A percentile compares a stretch with the other conserved stretches of the same genome.
Evolutionary conservation across 2,888 invertebrate genomes (phyloP).

Genomic region (Acheta domesticus): DNA sequence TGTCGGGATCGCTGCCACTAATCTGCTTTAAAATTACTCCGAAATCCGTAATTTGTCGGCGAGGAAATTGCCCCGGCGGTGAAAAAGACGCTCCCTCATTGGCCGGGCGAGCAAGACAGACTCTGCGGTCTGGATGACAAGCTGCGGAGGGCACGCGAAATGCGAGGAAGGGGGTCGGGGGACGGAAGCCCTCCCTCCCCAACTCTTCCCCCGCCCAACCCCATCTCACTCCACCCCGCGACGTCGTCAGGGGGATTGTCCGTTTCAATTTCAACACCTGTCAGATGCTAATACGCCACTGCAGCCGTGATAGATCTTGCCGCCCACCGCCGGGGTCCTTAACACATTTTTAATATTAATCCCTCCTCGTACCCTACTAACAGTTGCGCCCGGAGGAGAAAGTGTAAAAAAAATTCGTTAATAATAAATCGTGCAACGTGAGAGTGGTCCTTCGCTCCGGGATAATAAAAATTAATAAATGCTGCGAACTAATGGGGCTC

Average conservation of each 20-base stretch:
- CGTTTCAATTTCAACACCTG: conserved; percentile 18
- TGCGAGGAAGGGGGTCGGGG: no score
- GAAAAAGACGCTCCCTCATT: neutral
- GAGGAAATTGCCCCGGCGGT: neutral
- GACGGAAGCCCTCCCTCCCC: no score
- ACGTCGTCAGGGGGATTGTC: neutral
- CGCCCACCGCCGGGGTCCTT: neutral
- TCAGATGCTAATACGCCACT: neutral
- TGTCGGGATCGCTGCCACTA: neutral
- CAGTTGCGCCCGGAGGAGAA: neutral
- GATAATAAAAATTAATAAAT: conserved; percentile 18
- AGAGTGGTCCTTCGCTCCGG: neutral
- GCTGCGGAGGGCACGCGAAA: no score
- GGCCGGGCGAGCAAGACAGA: no score
- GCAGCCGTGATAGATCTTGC: neutral
- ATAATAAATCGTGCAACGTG: conserved; percentile 1
- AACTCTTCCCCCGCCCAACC: no score
- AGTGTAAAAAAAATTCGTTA: neutral
- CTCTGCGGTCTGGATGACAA: no score
- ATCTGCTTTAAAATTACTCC: neutral
- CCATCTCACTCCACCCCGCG: no score
- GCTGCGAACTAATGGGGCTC: neutral
- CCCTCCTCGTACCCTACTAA: neutral
- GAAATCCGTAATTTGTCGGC: conserved; percentile 18
- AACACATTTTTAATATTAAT: neutral